Conservation (phyloP, 2,113 vertebrate species). For the Cepphus grylle region DNA sequence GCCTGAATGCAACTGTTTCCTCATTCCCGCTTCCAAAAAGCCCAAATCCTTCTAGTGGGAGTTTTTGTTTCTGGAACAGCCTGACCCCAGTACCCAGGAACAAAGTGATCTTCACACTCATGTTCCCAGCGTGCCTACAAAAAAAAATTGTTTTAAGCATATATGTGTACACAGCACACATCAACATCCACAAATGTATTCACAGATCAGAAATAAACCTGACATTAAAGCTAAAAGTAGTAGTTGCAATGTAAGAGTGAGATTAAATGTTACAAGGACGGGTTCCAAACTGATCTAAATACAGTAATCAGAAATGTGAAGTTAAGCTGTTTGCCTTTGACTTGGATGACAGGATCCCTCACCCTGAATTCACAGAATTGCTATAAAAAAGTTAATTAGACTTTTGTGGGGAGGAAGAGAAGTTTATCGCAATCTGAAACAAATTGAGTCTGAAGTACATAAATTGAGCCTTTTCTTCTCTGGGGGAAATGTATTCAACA, state of each 20-base stretch:
- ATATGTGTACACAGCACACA: background rate
- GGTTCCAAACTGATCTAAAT: background rate
- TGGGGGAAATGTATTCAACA: background rate
- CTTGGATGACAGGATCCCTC: background rate
- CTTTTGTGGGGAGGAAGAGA: background rate
- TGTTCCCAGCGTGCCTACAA: rapidly evolving
- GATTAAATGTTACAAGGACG: background rate
- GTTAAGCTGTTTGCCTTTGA: background rate
- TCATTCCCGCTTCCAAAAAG: background rate
- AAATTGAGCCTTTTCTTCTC: background rate
- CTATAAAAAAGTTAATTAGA: background rate
- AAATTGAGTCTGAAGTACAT: background rate
- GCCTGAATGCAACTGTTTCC: background rate
- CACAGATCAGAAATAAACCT: background rate
- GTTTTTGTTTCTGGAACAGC: background rate
- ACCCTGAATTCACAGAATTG: background rate
- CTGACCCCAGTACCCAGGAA: background rate
- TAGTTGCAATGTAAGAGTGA: background rate
- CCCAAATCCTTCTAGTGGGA: background rate
- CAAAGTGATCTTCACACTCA: background rate
- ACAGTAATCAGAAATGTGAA: background rate
- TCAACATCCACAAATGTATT: background rate
- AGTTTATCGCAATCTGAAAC: background rate
- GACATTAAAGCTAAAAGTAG: background rate
- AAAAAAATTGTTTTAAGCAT: background rate